Base-by-base conservation (phyloP, 2,797 vertebrate species). In the Coccyzus lansbergi region DNA sequence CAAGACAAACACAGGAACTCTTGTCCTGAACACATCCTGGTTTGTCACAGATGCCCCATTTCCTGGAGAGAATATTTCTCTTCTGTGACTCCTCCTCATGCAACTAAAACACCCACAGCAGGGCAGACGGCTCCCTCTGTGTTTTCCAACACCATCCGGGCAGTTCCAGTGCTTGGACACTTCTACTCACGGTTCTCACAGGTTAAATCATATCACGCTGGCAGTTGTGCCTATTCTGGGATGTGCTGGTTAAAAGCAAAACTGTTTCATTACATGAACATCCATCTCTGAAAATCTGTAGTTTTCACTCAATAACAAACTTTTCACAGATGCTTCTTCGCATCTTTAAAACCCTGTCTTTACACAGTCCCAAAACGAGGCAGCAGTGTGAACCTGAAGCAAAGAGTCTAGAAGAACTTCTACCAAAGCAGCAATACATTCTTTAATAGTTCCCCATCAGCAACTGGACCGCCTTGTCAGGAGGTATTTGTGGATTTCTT, bases 1-100 rank as follows among this genome's bases (percentile, higher is more conserved):
- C 46, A 86, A 68, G 70, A 75, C 85, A 91, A 94, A 92, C 72
- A 94, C 82, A 94, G 79, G 77, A 95, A 93, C 69, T 87, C 72
- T 15, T 29, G 36, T 18, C 51, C 72, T 56, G 72, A 86, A 68
- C 72, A 62, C 83, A 90, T 81, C 83, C 65, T 88, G 83, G 29
- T 81, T 86, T 56, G n/a, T 58, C 48, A 87, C 40, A 48, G 33
- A 89, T 34, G 87, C 68, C 38, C n/a, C 24, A 12, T 24, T 90
- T 83, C 69, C 83, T 78, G 69, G 8, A 68, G 70, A 86, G 78
- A 84, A 75, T 81, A 44, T 12, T 29, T 38, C 29, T 86, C 34
- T 68, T 80, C 87, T 63, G 24, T 6, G 49, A 83, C 44, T 72
- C 42, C 28, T 85, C 55, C 48, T 25, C 22, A 1, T 17, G 36